Percentiles rank a stretch among this genome's conserved stretches.
Evolutionary conservation across 2,888 invertebrate species (phyloP).

Genomic region (Drosophila fungiperda): DNA sequence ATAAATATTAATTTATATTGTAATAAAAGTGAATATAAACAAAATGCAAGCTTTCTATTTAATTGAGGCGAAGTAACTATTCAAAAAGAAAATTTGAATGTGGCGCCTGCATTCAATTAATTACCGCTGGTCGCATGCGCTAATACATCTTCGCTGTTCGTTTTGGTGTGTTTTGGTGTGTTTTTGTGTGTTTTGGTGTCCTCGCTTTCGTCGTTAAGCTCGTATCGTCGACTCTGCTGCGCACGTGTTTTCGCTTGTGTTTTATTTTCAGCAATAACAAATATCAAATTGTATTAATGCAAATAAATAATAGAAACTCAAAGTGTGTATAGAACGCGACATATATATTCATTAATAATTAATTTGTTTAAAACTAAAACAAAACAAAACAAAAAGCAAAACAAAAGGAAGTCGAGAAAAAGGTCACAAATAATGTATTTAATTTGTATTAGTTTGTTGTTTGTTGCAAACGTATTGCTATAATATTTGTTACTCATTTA

Average conservation of each 20-base stretch:
- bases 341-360: constrained; percentile 7
- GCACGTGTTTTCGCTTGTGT: constrained; percentile 31
- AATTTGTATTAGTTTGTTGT: constrained; percentile 72
- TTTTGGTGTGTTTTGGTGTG: constrained; percentile 48
- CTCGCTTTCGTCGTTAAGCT: constrained; percentile 54
- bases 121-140: constrained; percentile 20
- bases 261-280: constrained; percentile 33
- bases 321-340: constrained; percentile 26
- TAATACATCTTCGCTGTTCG: constrained; percentile 35
- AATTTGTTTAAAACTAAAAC: too few relatives aligned
- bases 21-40: too few relatives aligned
- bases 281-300: constrained; percentile 40
- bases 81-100: too few relatives aligned
- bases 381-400: background rate
- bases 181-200: too few relatives aligned
- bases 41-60: too few relatives aligned
- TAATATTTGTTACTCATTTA: constrained; percentile 43
- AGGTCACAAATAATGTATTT: constrained; percentile 74
- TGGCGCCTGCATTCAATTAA: too few relatives aligned
- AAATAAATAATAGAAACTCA: constrained; percentile 30
- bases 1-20: too few relatives aligned
- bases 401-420: constrained; percentile 8
- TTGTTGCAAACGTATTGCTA: constrained; percentile 60
- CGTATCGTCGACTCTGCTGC: constrained; percentile 31
- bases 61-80: too few relatives aligned